phyloP scores from a whole-genome alignment of 1,140 invertebrate species.

The Hypothenemus hampei region DNA sequence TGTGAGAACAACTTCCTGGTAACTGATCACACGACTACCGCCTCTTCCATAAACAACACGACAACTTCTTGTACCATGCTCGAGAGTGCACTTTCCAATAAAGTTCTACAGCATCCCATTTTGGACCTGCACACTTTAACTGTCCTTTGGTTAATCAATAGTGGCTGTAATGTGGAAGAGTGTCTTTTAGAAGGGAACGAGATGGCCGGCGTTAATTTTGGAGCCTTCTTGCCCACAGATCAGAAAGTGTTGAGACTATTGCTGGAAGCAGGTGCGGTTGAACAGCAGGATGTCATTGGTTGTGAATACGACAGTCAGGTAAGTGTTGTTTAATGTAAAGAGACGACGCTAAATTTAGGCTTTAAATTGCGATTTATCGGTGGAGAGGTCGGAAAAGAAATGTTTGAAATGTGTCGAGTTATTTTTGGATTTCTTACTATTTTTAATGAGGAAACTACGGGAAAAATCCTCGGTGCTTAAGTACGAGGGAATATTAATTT shows the following conservation, averaged over 20 bases:
- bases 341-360: slow-evolving; percentile 1
- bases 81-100: slow-evolving; percentile 13
- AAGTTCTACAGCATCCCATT: slow-evolving; percentile 26
- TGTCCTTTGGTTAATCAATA: slow-evolving; percentile 62
- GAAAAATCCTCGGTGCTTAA: too few species aligned
- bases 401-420: not conserved
- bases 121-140: slow-evolving; percentile 60
- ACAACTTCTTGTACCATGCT: slow-evolving; percentile 25
- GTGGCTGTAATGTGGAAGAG: slow-evolving; percentile 59
- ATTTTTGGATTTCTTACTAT: not conserved
- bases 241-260: slow-evolving; percentile 59
- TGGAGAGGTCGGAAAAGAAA: not conserved
- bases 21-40: slow-evolving; percentile 14
- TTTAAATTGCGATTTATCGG: not conserved
- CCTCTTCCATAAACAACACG: slow-evolving; percentile 27
- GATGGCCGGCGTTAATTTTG: slow-evolving; percentile 46
- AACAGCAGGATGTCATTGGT: slow-evolving; percentile 49
- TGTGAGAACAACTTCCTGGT: slow-evolving; percentile 28
- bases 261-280: slow-evolving; percentile 61
- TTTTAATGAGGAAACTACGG: too few species aligned
- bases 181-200: slow-evolving; percentile 55
- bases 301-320: slow-evolving; percentile 48
- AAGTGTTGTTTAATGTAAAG: slow-evolving; percentile 21
- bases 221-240: slow-evolving; percentile 54
- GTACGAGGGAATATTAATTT: too few species aligned